Base-by-base conservation (phyloP, 2,888 invertebrate species). In the Heliconius hortense region DNA sequence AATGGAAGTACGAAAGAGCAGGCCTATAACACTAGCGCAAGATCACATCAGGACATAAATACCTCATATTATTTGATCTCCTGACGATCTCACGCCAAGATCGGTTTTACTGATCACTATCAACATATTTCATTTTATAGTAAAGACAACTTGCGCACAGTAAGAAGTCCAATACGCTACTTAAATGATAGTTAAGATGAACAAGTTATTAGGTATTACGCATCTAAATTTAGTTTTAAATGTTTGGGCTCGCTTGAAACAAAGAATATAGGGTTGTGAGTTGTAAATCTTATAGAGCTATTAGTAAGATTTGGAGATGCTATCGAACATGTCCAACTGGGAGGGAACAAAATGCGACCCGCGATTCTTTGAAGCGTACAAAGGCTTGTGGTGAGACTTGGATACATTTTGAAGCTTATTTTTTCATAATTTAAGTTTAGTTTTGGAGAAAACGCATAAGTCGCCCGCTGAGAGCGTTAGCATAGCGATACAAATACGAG, bases 391-490 rank as follows among this genome's bases (percentile, higher is more conserved):
- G 78, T 77, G 74, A 56, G 76, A 66, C 76, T 56, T 74, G 76
- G 74, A 78, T 66, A 79, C 71, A 84, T 85, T 86, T 84, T 81
- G 81, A 83, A 84, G 81, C 83, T 83, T 87, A 85, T 76, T 10
- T 0, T 31, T 31, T 73, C 72, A 60, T 21, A 7, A 74, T 81
- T 86, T 89, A 83, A 82, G 85, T 82, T 81, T 76, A 81, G 82
- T 85, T 79, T 87, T 75, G 62, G 81, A 76, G 75, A 77, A 74
- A 76, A 64, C 62, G 62, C 67, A 28, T 62, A 71, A 82, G 83
- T 88, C 91, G 84, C 93, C 93, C 88, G 93, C 93, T 91, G 93
- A 71, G 93, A 82, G 89, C 90, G 93, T 93, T 90, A 92, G 90
- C 93, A 90, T 89, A 84, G 86, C 89, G 87, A 89, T 90, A 88